Base-by-base conservation (phyloP, 2,113 vertebrate species). In the Nestor notabilis region DNA sequence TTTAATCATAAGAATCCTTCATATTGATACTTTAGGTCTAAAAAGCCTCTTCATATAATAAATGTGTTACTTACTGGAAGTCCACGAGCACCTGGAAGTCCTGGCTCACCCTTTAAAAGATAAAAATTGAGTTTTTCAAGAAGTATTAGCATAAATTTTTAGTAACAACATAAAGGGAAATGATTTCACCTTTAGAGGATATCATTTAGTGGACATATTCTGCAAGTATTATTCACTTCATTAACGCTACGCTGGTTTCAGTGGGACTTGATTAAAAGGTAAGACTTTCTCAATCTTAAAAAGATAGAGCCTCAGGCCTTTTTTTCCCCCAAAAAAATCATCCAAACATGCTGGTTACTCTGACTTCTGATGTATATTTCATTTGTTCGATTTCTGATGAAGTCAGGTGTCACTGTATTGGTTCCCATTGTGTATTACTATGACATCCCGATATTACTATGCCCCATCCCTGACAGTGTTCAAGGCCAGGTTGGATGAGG, bases 81-180 rank as follows among this genome's bases (percentile, higher is more conserved):
- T 96, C 99, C 99, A 95, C 98, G 99, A 90, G 98, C 98, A 97
- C 99, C 99, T 70, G 98, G 70, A 43, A 98, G 97, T 53, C 99
- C 99, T 94, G 99, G 99, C 97, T 99, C 99, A 83, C 99, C 99
- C 99, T 99, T 92, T 18, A 96, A 94, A 95, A 93, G 79, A 93
- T 7, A 90, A 92, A 94, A 95, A 39, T 10, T 7, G 2, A 88
- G 37, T 37, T 87, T 93, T 83, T 83, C 60, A 92, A 72, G 69
- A 76, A 27, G 11, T 17, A 66, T 60, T 85, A 83, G 19, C 13
- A 79, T 14, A 9, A 63, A 43, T 31, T 77, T 80, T 66, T 79
- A 15, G 35, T 70, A 77, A 68, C 29, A 92, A 58, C 39, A 76
- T 12, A 39, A 28, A 91, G 33, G n/a, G 71, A 85, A 10, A 71